Conservation (phyloP, 2,888 invertebrate species). For the Syrista parreyssii region DNA sequence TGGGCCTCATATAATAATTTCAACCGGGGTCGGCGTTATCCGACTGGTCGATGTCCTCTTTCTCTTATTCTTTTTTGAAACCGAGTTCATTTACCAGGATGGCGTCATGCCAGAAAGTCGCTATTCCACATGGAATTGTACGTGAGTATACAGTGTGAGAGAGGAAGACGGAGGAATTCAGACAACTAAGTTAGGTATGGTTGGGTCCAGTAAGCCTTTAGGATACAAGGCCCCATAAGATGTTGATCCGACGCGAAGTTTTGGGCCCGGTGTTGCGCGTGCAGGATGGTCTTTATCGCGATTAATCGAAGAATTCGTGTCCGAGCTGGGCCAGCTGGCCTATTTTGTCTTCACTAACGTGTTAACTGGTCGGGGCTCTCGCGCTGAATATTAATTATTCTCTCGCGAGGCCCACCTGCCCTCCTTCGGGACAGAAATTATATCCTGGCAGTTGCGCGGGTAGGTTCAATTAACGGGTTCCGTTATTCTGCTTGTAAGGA, state of each 20-base stretch:
- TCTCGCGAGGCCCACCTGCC: slow-evolving; percentile 49
- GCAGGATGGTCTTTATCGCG: neutral
- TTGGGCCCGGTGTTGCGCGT: neutral
- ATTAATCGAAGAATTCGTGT: neutral
- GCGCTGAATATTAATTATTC: slow-evolving; percentile 59
- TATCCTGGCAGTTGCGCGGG: neutral
- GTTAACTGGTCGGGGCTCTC: slow-evolving; percentile 39
- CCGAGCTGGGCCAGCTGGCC: neutral
- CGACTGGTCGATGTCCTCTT: neutral
- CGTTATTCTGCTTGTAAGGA: neutral
- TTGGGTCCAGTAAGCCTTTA: neutral
- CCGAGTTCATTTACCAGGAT: neutral
- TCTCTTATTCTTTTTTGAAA: neutral
- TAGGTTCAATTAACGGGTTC: neutral
- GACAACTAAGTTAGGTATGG: neutral
- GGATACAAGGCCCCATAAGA: neutral
- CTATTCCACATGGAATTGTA: neutral
- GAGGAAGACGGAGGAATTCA: neutral
- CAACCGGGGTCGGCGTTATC: neutral
- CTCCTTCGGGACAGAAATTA: slow-evolving; percentile 19
- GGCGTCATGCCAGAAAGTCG: neutral
- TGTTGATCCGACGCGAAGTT: neutral
- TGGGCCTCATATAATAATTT: neutral
- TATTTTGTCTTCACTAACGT: slow-evolving; percentile 38
- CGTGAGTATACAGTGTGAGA: neutral